Evolutionary conservation across 2,888 invertebrate species (phyloP).

Genomic region (Xanthia togata): DNA sequence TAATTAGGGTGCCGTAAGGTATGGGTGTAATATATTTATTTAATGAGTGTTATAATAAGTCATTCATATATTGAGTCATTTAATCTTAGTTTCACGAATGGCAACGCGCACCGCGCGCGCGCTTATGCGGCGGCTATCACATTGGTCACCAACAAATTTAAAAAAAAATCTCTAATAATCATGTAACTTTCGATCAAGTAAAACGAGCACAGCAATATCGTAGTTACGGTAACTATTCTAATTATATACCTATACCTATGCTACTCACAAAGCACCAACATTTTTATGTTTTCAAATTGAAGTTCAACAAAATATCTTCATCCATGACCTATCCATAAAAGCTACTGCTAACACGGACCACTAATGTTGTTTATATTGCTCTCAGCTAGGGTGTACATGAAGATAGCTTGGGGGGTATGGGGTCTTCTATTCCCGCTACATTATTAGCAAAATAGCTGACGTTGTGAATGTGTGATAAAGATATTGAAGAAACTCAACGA

Average conservation of each 20-base stretch:
- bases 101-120: no score
- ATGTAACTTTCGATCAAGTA: neutral
- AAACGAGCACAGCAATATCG: neutral
- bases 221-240: no score
- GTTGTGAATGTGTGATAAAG: conserved; percentile 1
- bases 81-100: neutral
- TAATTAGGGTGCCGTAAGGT: neutral
- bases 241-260: neutral
- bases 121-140: no score
- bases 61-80: neutral
- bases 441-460: conserved; percentile 26
- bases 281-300: neutral
- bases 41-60: no score
- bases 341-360: conserved; percentile 23
- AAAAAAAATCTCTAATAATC: no score
- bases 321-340: neutral
- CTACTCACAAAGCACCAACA: neutral
- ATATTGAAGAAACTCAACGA: neutral
- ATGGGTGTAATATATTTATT: neutral
- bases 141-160: no score
- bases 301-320: neutral
- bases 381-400: conserved; percentile 18
- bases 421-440: neutral
- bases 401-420: neutral
- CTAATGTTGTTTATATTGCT: conserved; percentile 39